Conservation (phyloP, 2,797 vertebrate genomes). For the Fistularia tabacaria region DNA sequence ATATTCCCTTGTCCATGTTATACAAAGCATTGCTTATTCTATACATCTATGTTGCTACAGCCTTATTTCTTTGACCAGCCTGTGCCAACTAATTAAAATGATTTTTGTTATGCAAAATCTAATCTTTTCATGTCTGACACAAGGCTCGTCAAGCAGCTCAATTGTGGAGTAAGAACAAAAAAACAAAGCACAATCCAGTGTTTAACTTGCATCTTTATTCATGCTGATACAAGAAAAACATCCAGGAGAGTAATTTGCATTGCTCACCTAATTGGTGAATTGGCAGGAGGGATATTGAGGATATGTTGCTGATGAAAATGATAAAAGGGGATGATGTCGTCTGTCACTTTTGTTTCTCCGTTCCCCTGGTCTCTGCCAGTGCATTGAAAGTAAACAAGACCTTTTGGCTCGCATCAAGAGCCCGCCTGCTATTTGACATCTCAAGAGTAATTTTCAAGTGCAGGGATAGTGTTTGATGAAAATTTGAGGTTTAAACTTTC, state of each 20-base stretch:
- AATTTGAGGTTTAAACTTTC: background rate
- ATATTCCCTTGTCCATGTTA: constrained; percentile 16
- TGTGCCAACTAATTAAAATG: background rate
- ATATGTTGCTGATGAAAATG: constrained; percentile 36
- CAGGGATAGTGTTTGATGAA: background rate
- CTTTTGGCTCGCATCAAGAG: constrained; percentile 15
- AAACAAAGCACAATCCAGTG: constrained; percentile 25
- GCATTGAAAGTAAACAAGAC: constrained; percentile 18
- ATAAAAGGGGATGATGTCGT: constrained; percentile 16
- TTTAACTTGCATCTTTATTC: constrained; percentile 53
- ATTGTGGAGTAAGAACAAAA: constrained; percentile 22
- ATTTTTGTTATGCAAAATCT: constrained; percentile 11
- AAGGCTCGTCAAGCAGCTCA: constrained; percentile 13
- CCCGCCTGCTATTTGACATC: constrained; percentile 4
- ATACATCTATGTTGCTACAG: constrained; percentile 6
- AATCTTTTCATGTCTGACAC: constrained; percentile 18
- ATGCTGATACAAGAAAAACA: constrained; percentile 50
- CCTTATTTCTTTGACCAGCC: background rate
- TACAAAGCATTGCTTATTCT: constrained; percentile 25
- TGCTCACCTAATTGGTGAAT: constrained; percentile 52
- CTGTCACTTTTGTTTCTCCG: constrained; percentile 15
- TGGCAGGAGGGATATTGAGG: constrained; percentile 35
- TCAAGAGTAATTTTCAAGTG: background rate
- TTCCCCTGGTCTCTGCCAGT: constrained; percentile 9
- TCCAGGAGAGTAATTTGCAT: constrained; percentile 51